These are phyloP conservation scores for Drosophila neotestacea DNA, from an alignment of 2,888 invertebrate genomes.

Conservation along the genomic window DNA sequence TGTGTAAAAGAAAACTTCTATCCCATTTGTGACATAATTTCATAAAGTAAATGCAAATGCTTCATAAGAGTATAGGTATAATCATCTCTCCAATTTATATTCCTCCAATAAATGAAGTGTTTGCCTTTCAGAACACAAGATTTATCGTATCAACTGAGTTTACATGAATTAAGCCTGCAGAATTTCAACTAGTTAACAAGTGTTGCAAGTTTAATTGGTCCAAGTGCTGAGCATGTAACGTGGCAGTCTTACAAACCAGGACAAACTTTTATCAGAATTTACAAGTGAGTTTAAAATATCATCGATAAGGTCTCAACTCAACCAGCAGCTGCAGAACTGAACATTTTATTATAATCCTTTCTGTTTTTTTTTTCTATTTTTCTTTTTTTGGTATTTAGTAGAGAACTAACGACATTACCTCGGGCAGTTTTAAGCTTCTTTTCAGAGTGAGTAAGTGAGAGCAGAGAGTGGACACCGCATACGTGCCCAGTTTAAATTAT, in stretches of 20 bases:
- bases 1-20: no score
- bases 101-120: background rate
- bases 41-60: no score
- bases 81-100: background rate
- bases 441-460: background rate
- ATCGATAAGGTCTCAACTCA: constrained; percentile 34
- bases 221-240: constrained; percentile 22
- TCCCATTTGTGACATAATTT: no score
- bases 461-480: constrained; percentile 56
- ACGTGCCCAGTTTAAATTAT: constrained; percentile 80
- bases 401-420: constrained; percentile 42
- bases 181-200: constrained; percentile 30
- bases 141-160: constrained; percentile 3
- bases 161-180: constrained; percentile 10
- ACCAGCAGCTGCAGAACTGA: constrained; percentile 7
- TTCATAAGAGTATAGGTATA: no score
- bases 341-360: constrained; percentile 13
- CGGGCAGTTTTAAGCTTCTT: constrained; percentile 54
- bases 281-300: constrained; percentile 37
- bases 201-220: constrained; percentile 22
- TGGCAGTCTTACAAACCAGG: constrained; percentile 18
- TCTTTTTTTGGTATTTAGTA: constrained; percentile 22
- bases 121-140: background rate
- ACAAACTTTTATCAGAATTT: constrained; percentile 41
- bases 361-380: constrained; percentile 1